Conservation (phyloP, 2,797 vertebrate species). For the Euthynnus affinis region DNA sequence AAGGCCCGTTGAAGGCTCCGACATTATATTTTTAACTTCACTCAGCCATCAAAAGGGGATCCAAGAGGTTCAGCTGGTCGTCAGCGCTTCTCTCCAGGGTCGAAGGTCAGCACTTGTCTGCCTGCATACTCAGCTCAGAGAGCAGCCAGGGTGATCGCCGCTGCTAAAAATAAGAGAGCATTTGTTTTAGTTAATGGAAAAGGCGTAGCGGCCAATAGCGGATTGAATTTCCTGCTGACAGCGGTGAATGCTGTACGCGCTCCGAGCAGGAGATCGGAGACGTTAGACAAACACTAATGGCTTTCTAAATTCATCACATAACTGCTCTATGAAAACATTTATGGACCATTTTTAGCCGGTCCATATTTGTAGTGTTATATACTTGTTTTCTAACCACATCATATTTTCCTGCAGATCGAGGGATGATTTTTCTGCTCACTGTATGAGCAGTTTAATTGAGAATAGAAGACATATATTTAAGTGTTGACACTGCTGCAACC, state of each 20-base stretch:
- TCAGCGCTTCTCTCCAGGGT: background rate
- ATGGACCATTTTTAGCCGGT: background rate
- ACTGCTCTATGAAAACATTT: constrained; percentile 22
- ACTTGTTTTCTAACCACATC: background rate
- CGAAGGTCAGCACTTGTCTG: constrained; percentile 43
- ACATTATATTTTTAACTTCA: background rate
- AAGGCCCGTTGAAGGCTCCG: background rate
- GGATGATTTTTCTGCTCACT: background rate
- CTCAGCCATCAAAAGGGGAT: background rate
- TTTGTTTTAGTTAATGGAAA: constrained; percentile 86
- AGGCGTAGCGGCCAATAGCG: constrained; percentile 69
- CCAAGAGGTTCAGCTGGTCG: constrained; percentile 4
- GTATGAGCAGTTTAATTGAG: background rate
- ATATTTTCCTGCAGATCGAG: background rate
- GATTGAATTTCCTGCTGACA: constrained; percentile 88
- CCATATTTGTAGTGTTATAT: constrained; percentile 9
- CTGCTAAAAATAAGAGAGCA: constrained; percentile 88
- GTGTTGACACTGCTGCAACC: background rate
- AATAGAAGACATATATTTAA: background rate
- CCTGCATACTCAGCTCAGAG: constrained; percentile 57
- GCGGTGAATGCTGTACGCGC: constrained; percentile 77
- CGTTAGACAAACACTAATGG: constrained; percentile 15
- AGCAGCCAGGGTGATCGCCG: constrained; percentile 74
- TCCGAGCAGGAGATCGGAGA: constrained; percentile 67
- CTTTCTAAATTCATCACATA: constrained; percentile 36